Conservation (phyloP, 2,113 vertebrate genomes). For the Cephalopholis sonnerati region DNA sequence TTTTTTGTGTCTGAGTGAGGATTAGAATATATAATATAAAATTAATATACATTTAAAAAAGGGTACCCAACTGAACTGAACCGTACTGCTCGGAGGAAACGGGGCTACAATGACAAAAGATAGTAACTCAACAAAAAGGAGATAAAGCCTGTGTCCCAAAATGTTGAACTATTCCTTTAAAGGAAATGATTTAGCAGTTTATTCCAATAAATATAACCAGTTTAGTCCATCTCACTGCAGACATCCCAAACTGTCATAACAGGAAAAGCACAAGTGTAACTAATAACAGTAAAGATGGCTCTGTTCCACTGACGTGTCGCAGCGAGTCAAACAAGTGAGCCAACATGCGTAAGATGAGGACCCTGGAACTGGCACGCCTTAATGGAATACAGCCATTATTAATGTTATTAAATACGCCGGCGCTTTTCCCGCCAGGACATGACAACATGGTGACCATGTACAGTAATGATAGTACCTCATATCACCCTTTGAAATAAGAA, state of each 20-base stretch:
- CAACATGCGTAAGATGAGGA: neutral
- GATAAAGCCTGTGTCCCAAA: too few species aligned
- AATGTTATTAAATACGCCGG: neutral
- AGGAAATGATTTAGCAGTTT: too few species aligned
- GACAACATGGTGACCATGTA: neutral
- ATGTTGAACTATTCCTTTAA: too few species aligned
- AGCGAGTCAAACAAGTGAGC: neutral
- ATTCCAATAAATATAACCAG: too few species aligned
- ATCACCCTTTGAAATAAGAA: neutral
- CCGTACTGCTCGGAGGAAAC: too few species aligned
- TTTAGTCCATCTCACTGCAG: neutral
- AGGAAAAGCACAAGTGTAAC: conserved; percentile 17
- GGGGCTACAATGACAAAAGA: too few species aligned
- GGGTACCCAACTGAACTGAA: too few species aligned
- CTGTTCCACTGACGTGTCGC: conserved; percentile 8
- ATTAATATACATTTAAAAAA: too few species aligned
- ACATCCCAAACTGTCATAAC: neutral
- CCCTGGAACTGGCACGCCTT: neutral
- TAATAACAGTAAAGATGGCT: neutral
- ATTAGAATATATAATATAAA: too few species aligned
- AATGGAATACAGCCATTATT: conserved; percentile 18
- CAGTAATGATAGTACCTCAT: neutral
- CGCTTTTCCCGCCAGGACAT: neutral
- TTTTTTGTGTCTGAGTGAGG: too few species aligned
- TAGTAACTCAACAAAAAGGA: too few species aligned